phyloP scores from a whole-genome alignment of 2,888 invertebrate genomes.

The Acrobasis repandana region DNA sequence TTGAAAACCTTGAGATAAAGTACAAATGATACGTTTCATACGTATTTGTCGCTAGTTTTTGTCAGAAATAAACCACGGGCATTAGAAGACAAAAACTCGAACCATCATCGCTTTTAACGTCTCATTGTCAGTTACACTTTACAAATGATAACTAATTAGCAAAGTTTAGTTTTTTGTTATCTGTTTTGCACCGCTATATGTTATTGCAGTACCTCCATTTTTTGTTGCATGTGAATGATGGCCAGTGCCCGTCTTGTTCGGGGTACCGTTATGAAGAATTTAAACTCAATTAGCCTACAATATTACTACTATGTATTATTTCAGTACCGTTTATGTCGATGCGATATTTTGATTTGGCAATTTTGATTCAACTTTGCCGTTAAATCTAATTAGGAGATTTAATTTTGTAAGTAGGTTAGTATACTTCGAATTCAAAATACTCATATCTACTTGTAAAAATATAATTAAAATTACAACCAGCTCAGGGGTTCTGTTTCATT shows the following conservation, averaged over 20 bases:
- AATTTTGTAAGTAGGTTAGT: too few species aligned
- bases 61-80: not conserved
- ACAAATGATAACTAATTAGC: slow-evolving; percentile 7
- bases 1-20: not conserved
- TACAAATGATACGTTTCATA: not conserved
- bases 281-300: not conserved
- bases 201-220: not conserved
- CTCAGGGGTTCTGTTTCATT: too few species aligned
- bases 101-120: not conserved
- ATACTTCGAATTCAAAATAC: too few species aligned
- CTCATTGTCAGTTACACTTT: not conserved
- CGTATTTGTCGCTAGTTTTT: not conserved
- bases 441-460: too few species aligned
- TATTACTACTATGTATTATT: not conserved
- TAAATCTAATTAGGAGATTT: not conserved
- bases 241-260: not conserved
- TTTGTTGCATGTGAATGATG: slow-evolving; percentile 2
- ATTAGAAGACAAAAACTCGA: not conserved
- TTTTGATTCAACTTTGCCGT: not conserved
- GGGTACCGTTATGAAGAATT: not conserved
- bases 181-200: not conserved
- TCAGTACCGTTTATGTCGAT: not conserved
- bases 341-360: not conserved
- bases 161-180: not conserved
- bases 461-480: too few species aligned